These are phyloP conservation scores for Dermochelys coriacea DNA, from an alignment of 2,797 vertebrate species.

Conservation along the genomic window DNA sequence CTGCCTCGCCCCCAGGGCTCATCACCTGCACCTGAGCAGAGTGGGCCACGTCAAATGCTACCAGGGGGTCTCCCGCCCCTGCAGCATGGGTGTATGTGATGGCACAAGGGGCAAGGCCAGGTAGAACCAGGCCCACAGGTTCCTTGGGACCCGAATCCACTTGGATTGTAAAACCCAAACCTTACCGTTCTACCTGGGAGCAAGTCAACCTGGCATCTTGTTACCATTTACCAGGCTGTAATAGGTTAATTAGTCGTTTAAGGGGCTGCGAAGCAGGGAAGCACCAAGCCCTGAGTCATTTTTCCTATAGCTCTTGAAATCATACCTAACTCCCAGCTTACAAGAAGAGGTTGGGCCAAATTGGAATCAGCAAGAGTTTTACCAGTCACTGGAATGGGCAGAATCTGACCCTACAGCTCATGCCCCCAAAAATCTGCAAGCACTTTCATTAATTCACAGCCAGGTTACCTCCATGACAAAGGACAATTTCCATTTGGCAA, in stretches of 20 bases:
- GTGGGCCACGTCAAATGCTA: too few species aligned
- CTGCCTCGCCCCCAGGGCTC: too few species aligned
- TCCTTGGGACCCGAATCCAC: neutral
- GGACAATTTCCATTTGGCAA: neutral
- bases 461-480: neutral
- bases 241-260: neutral
- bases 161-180: neutral
- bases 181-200: slow-evolving; percentile 2
- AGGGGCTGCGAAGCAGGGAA: neutral
- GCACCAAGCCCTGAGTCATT: neutral
- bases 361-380: neutral
- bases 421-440: neutral
- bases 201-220: neutral
- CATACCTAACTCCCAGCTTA: neutral
- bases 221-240: neutral
- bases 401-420: neutral
- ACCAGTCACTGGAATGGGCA: neutral
- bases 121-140: neutral
- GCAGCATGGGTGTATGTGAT: neutral
- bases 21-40: neutral
- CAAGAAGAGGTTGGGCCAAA: neutral
- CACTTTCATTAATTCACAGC: neutral
- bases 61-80: neutral
- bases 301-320: neutral
- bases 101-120: neutral